phyloP scores from a whole-genome alignment of 2,113 vertebrate species.

The Tragelaphus strepsiceros region DNA sequence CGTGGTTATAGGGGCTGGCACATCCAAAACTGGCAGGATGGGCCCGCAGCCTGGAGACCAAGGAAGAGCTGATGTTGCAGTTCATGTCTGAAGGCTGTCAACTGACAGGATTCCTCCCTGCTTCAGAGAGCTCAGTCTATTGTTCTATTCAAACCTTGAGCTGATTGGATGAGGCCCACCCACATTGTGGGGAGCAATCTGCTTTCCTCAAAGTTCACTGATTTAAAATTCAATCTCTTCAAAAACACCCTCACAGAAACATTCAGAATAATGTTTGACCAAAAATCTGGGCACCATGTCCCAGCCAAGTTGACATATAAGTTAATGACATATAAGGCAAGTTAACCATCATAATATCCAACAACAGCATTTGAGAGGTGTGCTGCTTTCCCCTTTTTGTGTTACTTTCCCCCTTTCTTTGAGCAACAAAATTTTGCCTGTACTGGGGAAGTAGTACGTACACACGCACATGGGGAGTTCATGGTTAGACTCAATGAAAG shows the following conservation, averaged over 20 bases:
- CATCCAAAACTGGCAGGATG: not conserved
- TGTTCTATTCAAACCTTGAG: not conserved
- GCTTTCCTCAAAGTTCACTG: not conserved
- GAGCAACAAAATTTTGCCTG: not conserved
- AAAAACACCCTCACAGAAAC: not conserved
- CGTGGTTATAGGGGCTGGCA: not conserved
- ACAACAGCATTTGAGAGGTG: not conserved
- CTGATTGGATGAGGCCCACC: not conserved
- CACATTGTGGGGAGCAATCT: not conserved
- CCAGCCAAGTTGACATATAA: not conserved
- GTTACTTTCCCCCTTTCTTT: not conserved
- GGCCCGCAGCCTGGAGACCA: not conserved
- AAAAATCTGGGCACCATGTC: not conserved
- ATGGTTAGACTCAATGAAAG: not conserved
- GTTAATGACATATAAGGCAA: not conserved
- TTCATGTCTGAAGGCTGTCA: not conserved
- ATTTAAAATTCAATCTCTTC: not conserved
- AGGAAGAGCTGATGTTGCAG: not conserved
- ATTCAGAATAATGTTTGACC: constrained; percentile 7
- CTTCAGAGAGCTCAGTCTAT: not conserved
- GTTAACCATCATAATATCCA: not conserved
- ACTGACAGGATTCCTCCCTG: not conserved
- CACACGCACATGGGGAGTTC: not conserved
- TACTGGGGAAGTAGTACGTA: not conserved
- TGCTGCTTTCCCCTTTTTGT: not conserved